Base-by-base conservation (phyloP, 2,888 invertebrate species). In the Lasioglossum morio region DNA sequence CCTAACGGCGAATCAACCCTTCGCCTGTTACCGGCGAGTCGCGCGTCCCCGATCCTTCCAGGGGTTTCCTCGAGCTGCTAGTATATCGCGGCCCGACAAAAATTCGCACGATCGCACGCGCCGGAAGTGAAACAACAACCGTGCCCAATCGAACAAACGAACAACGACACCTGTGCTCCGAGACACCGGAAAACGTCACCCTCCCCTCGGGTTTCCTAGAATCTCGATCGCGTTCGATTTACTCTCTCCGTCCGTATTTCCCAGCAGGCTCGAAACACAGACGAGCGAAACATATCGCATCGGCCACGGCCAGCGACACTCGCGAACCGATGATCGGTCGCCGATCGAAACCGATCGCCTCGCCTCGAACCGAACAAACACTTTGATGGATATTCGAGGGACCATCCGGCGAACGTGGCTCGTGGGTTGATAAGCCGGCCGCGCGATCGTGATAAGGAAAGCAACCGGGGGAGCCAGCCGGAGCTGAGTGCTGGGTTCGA, bases 1-100 rank as follows among this genome's bases (percentile, higher is more conserved):
- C 87, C 88, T 89, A 91, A 84, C 82, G 86, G 84, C 85, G 87
- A 87, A 87, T 83, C 90, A 77, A 81, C 84, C 78, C 73, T 81
- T 77, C 86, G 79, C 84, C 81, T 74, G 88, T 77, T 82, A 90
- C 60, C 79, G 82, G 66, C 69, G 43, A 73, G 79, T 60, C 86
- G 81, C 86, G 81, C 84, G 78, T 82, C 77, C 88, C 82, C 88
- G 85, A 88, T 88, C 88, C 70, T 87, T 82, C 43, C 66, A 79
- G 66, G 72, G 86, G 81, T 88, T 90, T 88, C 73, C 60, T 74
- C 79, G 48, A 73, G 37, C n/a, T 48, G 75, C 57, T 57, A 79
- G 72, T 81, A 30, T 30, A 30, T 63, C 82, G 76, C 48, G 72
- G 43, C 48, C 48, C 74, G 74, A 19, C 30, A 19, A 72, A 81